Evolutionary conservation across 1,140 invertebrate genomes (phyloP).

Genomic region (Zophobas atratus): DNA sequence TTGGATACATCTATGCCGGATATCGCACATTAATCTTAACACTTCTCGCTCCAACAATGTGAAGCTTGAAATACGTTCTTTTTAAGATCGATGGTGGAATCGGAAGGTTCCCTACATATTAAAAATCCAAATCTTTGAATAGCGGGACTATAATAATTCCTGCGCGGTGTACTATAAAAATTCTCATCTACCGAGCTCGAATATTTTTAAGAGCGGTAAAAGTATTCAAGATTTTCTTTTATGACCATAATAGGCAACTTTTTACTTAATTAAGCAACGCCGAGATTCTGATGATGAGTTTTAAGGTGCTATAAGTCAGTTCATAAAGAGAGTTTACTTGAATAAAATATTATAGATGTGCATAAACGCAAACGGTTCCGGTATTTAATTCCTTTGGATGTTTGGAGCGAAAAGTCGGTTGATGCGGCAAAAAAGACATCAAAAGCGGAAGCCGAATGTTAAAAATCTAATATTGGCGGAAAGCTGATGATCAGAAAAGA

Average conservation of each 20-base stretch:
- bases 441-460: not conserved
- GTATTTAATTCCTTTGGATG: not conserved
- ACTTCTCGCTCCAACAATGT: slow-evolving; percentile 2
- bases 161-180: slow-evolving; percentile 6
- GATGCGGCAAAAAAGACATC: not conserved
- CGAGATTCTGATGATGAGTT: slow-evolving; percentile 24
- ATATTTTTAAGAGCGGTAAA: slow-evolving; percentile 1
- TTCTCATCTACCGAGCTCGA: not conserved
- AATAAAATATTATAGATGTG: not conserved
- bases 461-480: not conserved
- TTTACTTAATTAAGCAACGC: slow-evolving; percentile 29
- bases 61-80: slow-evolving; percentile 18
- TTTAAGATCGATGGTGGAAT: slow-evolving; percentile 27
- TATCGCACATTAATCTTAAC: slow-evolving; percentile 35
- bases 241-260: slow-evolving; percentile 3
- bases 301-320: not conserved
- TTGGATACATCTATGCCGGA: slow-evolving; percentile 32
- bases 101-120: not conserved
- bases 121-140: slow-evolving; percentile 6
- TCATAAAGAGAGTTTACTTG: not conserved
- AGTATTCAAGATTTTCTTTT: slow-evolving; percentile 31
- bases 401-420: not conserved
- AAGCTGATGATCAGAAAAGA: not conserved
- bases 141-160: slow-evolving; percentile 6
- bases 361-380: not conserved